These are phyloP conservation scores for Mugil cephalus DNA, from an alignment of 2,113 vertebrate genomes.

Conservation along the genomic window DNA sequence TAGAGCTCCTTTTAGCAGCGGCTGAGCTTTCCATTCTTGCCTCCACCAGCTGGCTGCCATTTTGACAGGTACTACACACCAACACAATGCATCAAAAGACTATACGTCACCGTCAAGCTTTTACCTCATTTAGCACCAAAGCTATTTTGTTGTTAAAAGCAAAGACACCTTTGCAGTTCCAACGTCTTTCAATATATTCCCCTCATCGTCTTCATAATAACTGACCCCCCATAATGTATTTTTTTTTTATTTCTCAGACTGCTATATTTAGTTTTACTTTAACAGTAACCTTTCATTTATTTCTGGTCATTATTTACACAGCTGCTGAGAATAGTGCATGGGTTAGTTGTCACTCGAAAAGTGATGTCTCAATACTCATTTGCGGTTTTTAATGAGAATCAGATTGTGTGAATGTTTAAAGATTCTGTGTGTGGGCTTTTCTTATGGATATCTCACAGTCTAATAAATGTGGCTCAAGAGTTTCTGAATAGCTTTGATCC, in stretches of 20 bases:
- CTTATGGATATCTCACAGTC: too few species aligned
- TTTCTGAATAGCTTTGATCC: background rate
- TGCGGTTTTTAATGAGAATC: too few species aligned
- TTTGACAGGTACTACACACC: constrained; percentile 32
- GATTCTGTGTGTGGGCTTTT: too few species aligned
- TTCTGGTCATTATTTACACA: background rate
- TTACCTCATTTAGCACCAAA: background rate
- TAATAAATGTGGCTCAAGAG: background rate
- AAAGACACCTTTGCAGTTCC: background rate
- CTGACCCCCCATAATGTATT: background rate
- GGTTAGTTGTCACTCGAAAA: background rate
- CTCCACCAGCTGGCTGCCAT: constrained; percentile 44
- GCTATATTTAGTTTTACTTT: background rate
- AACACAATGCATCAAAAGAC: constrained; percentile 20
- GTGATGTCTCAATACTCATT: background rate
- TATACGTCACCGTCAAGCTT: background rate
- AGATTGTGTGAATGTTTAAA: too few species aligned
- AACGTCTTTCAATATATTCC: background rate
- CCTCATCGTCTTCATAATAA: background rate
- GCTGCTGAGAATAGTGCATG: background rate
- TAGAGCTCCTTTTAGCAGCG: constrained; percentile 48
- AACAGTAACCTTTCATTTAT: background rate
- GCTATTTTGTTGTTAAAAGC: background rate
- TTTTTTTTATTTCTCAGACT: background rate
- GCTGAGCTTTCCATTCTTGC: constrained; percentile 16